These are phyloP conservation scores for Cryptophagus acutangulus DNA, from an alignment of 2,888 invertebrate genomes.

Conservation along the genomic window DNA sequence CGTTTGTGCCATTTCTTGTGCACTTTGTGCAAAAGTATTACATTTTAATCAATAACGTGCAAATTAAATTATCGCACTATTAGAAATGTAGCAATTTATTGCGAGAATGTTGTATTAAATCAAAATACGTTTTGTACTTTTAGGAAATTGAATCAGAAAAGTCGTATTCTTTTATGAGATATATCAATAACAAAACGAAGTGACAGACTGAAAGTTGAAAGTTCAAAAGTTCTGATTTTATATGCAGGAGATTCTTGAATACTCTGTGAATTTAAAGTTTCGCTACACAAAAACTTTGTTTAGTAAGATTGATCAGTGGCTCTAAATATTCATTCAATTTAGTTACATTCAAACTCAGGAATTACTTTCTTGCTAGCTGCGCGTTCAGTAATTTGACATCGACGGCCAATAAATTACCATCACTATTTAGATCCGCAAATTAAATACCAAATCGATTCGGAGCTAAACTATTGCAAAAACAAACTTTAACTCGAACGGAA, in stretches of 20 bases:
- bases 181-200: slow-evolving; percentile 33
- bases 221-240: slow-evolving; percentile 29
- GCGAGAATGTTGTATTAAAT: no score
- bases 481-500: no score
- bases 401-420: slow-evolving; percentile 2
- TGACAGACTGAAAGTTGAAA: slow-evolving; percentile 28
- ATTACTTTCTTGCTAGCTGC: slow-evolving; percentile 1
- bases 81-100: no score
- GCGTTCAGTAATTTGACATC: slow-evolving; percentile 2
- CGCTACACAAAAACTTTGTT: slow-evolving; percentile 13
- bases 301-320: slow-evolving; percentile 17
- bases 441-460: no score
- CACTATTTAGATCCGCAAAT: not conserved
- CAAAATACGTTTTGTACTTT: slow-evolving; percentile 6
- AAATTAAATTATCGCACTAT: no score
- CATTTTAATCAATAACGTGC: no score
- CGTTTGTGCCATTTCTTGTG: no score
- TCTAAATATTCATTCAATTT: slow-evolving; percentile 9
- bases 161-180: slow-evolving; percentile 30
- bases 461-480: no score
- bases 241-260: slow-evolving; percentile 18
- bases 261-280: slow-evolving; percentile 14
- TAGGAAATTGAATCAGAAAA: slow-evolving; percentile 31
- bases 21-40: no score
- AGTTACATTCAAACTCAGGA: slow-evolving; percentile 7